Evolutionary conservation across 2,888 invertebrate genomes (phyloP).

Genomic region (Drosophila ezoana): DNA sequence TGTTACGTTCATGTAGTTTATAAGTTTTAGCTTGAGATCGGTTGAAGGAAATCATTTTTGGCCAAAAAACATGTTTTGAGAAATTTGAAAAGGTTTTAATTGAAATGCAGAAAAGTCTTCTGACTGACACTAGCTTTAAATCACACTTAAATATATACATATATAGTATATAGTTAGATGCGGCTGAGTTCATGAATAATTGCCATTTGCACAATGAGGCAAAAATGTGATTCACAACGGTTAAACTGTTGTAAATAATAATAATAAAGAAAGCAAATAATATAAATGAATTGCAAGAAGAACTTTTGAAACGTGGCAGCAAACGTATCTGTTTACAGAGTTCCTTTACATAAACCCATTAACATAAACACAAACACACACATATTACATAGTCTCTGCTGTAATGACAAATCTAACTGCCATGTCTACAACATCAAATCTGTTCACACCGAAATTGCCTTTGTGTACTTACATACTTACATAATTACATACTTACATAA

Average conservation of each 20-base stretch:
- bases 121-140: slow-evolving; percentile 68
- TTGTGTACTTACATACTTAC: slow-evolving; percentile 35
- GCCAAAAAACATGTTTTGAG: neutral
- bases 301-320: slow-evolving; percentile 17
- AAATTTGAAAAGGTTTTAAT: slow-evolving; percentile 12
- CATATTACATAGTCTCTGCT: slow-evolving; percentile 1
- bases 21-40: slow-evolving; percentile 32
- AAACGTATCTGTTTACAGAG: slow-evolving; percentile 31
- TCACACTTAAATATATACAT: slow-evolving; percentile 9
- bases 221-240: slow-evolving; percentile 48
- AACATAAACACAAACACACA: slow-evolving; percentile 4
- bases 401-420: slow-evolving; percentile 43
- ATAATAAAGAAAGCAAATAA: neutral
- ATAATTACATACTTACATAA: neutral
- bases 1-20: slow-evolving; percentile 12
- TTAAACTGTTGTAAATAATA: slow-evolving; percentile 50
- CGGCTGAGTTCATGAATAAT: slow-evolving; percentile 16
- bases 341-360: slow-evolving; percentile 32
- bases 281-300: slow-evolving; percentile 1
- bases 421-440: slow-evolving; percentile 12
- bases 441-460: slow-evolving; percentile 42
- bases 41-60: slow-evolving; percentile 23
- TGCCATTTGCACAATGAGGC: slow-evolving; percentile 24
- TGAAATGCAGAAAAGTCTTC: slow-evolving; percentile 41
- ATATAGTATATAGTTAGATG: neutral